Evolutionary conservation across 2,888 invertebrate genomes (phyloP), one percentile per base, ranked within the genome.

Genomic region (Elegia similella): DNA sequence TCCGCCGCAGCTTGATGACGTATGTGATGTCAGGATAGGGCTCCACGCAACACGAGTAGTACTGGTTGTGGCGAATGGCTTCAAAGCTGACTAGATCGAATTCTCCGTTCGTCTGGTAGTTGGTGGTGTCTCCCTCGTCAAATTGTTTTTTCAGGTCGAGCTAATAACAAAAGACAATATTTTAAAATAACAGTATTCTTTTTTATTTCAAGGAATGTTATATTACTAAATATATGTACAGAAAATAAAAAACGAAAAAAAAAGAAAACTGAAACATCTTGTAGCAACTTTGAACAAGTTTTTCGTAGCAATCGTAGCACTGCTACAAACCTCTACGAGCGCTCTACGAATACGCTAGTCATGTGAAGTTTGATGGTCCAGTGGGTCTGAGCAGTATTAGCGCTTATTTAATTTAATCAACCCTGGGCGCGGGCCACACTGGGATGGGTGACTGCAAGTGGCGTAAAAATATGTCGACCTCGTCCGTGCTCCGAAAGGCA

Each of bases 21-120:
- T 96, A 96, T 0, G 96, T 96, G 73, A 97, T 95, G 81, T 96
- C 96, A 0, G 96, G 96, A 75, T 96, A 96, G 0, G 96, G 95
- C 80, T 96, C 95, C 61, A 95, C 93, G 72, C 96, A 96, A 81
- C 96, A 96, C 1, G 95, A 95, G 83, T 96, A 96, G 78, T 93
- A 94, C 76, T 95, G 94, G 59, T 95, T 92, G 84, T 96, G 94
- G 64, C 94, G 93, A 61, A 93, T 93, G 0, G 95, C 95, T 0
- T 95, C 94, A 76, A 96, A 96, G 76, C 95, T 95, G 62, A 96
- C 93, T 66, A 98, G 87, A 78, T 96, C 96, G 85, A 97, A 98
- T 84, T 98, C 98, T 0, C 97, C 97, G 80, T 97, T 98, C n/a
- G 95, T 95, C 77, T 97, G 96, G 83, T 97, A 98, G 88, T 97